Evolutionary conservation across 2,113 vertebrate species (phyloP).

Genomic region (Taxidea taxus): DNA sequence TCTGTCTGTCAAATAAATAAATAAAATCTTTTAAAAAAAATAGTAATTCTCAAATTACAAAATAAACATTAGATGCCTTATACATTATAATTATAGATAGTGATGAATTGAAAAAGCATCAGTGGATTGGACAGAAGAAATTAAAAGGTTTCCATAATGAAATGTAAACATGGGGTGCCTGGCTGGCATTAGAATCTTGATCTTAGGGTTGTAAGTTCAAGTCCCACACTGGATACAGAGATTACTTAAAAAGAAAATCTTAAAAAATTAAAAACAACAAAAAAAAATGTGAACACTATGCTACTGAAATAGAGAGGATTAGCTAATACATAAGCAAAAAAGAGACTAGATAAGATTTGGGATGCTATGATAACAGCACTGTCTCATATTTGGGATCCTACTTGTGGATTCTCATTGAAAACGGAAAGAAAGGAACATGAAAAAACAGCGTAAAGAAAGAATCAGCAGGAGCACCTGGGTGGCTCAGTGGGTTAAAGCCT

Average conservation of each 20-base stretch:
- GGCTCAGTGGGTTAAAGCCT: too few species aligned
- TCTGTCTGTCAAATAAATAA: too few species aligned
- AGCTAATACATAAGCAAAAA: not conserved
- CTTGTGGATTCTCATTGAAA: not conserved
- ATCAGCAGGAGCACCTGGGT: not conserved
- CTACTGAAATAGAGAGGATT: not conserved
- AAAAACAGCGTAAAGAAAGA: not conserved
- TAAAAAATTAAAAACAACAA: not conserved
- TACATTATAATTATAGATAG: conserved; percentile 9
- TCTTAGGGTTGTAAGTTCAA: not conserved
- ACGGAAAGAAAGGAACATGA: not conserved
- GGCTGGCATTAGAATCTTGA: not conserved
- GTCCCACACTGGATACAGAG: not conserved
- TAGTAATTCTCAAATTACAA: conserved; percentile 36
- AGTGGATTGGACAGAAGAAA: not conserved
- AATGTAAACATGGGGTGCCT: not conserved
- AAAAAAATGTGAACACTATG: not conserved
- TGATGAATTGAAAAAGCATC: not conserved
- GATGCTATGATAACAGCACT: not conserved
- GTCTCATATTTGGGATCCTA: not conserved
- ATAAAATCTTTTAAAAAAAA: too few species aligned
- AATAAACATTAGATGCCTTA: not conserved
- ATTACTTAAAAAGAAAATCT: not conserved
- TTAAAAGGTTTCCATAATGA: not conserved
- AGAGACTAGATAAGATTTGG: not conserved